Base-by-base conservation (phyloP, 2,797 vertebrate species). In the Protosalanx chinensis region DNA sequence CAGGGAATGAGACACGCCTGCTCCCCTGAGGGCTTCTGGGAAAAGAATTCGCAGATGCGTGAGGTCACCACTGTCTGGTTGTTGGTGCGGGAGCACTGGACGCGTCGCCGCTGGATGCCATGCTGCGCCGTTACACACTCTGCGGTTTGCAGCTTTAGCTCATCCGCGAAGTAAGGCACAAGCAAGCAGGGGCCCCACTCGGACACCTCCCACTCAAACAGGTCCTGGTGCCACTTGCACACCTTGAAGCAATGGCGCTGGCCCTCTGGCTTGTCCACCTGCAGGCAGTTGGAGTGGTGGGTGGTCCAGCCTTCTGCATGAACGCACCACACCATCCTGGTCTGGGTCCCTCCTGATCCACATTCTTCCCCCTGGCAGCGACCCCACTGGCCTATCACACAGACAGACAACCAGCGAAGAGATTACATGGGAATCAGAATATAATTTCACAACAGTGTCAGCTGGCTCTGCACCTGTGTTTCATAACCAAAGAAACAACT, bases 1-100 rank as follows among this genome's bases (percentile, higher is more conserved):
- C 98, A 99, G 2, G 98, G 97, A 62, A 97, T 92, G 74, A 98
- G 93, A 83, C 98, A 99, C 1, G 95, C 95, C 87, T 98, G 97
- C 81, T 98, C 97, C 0, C 84, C 37, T 0, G 93, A 84, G 0
- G 96, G 97, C 68, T 84, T 93, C 0, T 93, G 94, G 0, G 86
- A 92, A 85, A 99, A 97, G 76, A 97, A 92, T 78, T 96, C 95
- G 3, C 98, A 99, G 80, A 99, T 95, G 67, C 95, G 93, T 0
- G 83, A 77, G 0, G 91, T 79, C 1, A 95, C 95, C 0, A 77
- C 3, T 0, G 94, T 96, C 68, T 93, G 82, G 82, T 99, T 97
- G 6, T 92, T 86, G 7, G 92, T 94, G 75, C 96, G 95, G 15
- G 95, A 81, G 59, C 98, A 99, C 70, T 73, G 92, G 67, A 96